A percentile compares a stretch with the other conserved stretches of the same genome.
Evolutionary conservation across 2,113 vertebrate species (phyloP).

Genomic region (Burhinus bistriatus): DNA sequence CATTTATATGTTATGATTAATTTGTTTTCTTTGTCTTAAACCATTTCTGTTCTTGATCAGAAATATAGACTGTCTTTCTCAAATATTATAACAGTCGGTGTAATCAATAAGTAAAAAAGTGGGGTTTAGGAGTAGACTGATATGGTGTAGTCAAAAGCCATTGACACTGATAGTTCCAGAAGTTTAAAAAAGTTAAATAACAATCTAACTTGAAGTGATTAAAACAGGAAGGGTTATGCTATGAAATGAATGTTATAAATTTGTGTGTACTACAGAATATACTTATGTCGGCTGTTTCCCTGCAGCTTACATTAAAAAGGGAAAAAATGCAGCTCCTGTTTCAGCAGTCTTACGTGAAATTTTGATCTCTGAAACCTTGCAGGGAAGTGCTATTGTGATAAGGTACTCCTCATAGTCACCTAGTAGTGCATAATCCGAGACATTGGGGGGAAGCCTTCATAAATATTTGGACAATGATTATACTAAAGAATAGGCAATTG

Average conservation of each 20-base stretch:
- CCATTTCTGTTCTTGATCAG: background rate
- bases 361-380: background rate
- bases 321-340: background rate
- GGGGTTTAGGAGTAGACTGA: background rate
- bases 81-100: background rate
- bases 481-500: background rate
- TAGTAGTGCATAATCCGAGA: background rate
- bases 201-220: background rate
- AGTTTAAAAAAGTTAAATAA: background rate
- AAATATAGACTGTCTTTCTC: background rate
- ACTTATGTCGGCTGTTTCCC: background rate
- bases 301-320: background rate
- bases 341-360: background rate
- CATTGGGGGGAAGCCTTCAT: rapidly evolving
- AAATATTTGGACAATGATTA: background rate
- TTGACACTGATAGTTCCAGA: background rate
- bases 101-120: background rate
- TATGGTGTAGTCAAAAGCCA: background rate
- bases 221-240: no score
- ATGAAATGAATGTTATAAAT: no score
- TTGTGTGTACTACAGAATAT: no score
- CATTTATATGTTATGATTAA: background rate
- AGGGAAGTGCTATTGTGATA: background rate
- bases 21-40: background rate
- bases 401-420: background rate